phyloP scores from a whole-genome alignment of 2,888 invertebrate species.

The Dione vanillae region DNA sequence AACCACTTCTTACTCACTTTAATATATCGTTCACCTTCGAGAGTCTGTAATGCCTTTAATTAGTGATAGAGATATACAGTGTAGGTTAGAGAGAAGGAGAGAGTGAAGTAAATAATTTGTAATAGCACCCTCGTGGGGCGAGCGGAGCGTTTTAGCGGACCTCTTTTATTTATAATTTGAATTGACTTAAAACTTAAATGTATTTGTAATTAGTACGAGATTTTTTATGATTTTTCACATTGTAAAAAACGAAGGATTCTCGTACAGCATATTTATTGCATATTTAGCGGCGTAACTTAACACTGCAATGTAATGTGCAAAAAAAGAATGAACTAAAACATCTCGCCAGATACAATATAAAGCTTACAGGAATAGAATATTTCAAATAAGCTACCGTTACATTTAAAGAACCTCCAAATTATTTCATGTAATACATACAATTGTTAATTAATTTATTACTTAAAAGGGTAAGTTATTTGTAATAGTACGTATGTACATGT shows the following conservation, averaged over 20 bases:
- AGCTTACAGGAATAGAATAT: too few species aligned
- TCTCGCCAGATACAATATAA: too few species aligned
- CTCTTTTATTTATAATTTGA: conserved; percentile 4
- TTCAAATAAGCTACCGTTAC: background rate
- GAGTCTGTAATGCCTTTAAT: conserved; percentile 78
- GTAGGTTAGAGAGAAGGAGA: conserved; percentile 55
- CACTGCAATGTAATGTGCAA: too few species aligned
- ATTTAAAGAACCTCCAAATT: background rate
- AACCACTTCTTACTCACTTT: conserved; percentile 72
- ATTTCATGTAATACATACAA: conserved; percentile 1
- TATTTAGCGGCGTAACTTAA: too few species aligned
- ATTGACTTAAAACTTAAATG: background rate
- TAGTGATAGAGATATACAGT: conserved; percentile 57
- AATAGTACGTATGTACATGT: background rate
- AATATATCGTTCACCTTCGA: conserved; percentile 66
- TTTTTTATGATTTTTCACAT: too few species aligned
- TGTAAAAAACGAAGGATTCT: too few species aligned
- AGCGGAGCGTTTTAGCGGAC: background rate
- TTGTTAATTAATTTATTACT: conserved; percentile 51
- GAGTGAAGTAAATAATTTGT: conserved; percentile 60
- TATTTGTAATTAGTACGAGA: background rate
- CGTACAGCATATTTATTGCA: too few species aligned
- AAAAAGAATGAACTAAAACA: too few species aligned
- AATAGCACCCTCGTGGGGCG: conserved; percentile 65
- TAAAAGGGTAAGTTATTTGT: conserved; percentile 7